Percentiles rank a stretch among this genome's conserved stretches.
These are phyloP conservation scores for Saccostrea echinata DNA, from an alignment of 1,140 invertebrate genomes.

Conservation along the genomic window DNA sequence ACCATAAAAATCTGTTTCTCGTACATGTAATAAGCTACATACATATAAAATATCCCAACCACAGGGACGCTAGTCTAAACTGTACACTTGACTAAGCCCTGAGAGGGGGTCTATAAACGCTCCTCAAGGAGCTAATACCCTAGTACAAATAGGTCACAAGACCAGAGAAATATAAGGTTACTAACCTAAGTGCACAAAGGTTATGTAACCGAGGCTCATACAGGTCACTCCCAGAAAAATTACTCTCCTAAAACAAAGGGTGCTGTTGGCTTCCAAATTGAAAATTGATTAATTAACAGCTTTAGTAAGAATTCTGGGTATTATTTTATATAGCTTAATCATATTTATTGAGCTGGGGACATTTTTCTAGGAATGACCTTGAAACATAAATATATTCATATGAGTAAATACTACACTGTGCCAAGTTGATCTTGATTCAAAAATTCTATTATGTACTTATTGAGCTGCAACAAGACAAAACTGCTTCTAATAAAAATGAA, in stretches of 20 bases:
- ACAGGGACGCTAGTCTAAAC: constrained; percentile 22
- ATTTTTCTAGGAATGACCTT: no score
- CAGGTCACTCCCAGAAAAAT: neutral
- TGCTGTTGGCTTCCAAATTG: no score
- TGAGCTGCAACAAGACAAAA: no score
- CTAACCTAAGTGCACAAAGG: neutral
- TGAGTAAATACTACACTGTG: no score
- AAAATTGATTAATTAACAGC: no score
- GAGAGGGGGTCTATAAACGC: constrained; percentile 5
- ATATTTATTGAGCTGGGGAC: no score
- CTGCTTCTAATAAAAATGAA: no score
- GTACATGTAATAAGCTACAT: constrained; percentile 20
- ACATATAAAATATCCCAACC: constrained; percentile 7
- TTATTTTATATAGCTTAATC: no score
- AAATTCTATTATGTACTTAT: no score
- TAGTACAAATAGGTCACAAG: constrained; percentile 6
- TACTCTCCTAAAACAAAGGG: neutral
- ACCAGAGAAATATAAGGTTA: neutral
- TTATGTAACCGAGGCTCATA: neutral
- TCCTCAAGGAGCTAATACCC: neutral
- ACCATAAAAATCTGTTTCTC: constrained; percentile 34
- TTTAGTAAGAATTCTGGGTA: no score
- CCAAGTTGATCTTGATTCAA: no score
- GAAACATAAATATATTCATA: no score
- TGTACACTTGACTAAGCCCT: neutral